A percentile compares a stretch with the other conserved stretches of the same genome.
These are phyloP conservation scores for Nerophis lumbriciformis DNA, from an alignment of 2,113 vertebrate genomes.

Conservation along the genomic window DNA sequence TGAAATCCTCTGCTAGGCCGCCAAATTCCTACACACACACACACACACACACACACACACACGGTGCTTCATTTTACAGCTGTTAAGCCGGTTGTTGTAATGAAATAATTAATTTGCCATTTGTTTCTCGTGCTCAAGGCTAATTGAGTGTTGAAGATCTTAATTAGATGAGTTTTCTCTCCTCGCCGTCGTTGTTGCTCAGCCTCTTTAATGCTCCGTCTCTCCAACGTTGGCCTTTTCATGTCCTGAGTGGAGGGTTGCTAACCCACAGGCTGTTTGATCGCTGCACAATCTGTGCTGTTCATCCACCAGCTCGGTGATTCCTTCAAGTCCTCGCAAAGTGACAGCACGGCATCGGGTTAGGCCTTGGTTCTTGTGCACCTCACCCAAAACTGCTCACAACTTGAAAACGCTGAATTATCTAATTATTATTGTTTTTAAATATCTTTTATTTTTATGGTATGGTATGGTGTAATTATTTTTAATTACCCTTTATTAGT, in stretches of 20 bases:
- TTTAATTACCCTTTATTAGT: no score
- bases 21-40: conserved; percentile 13
- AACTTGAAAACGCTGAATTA: neutral
- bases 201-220: conserved; percentile 39
- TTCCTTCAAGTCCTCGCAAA: neutral
- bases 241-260: conserved; percentile 14
- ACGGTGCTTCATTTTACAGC: conserved; percentile 51
- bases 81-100: conserved; percentile 63
- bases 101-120: conserved; percentile 65
- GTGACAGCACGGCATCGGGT: neutral
- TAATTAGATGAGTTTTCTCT: conserved; percentile 61
- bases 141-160: conserved; percentile 69
- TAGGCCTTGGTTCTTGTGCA: neutral
- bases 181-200: conserved; percentile 39
- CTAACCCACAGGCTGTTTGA: conserved; percentile 15
- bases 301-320: neutral
- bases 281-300: conserved; percentile 23
- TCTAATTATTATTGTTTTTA: no score
- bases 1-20: conserved; percentile 45
- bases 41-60: conserved; percentile 16
- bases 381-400: neutral
- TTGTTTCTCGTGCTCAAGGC: conserved; percentile 58
- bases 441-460: no score
- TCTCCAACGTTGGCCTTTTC: conserved; percentile 28
- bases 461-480: no score